Evolutionary conservation across 2,113 vertebrate genomes (phyloP), one percentile per base, ranked within the genome.

Genomic region (Beaufortia kweichowensis): DNA sequence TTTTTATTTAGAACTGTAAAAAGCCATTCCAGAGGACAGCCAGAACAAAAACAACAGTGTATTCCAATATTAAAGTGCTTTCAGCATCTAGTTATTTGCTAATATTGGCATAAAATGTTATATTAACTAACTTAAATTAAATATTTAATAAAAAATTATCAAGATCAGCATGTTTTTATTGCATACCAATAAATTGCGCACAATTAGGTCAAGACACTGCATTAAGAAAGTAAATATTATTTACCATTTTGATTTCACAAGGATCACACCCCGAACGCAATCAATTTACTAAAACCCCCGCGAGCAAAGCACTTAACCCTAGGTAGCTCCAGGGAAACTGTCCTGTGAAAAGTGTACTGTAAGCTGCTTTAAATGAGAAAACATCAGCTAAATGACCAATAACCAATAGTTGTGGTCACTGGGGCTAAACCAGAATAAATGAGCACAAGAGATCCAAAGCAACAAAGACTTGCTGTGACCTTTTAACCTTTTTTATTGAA

Each of bases 321-420:
- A 26, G 50, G 33, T 12, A 71, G 33, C 33, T 57, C 50, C 53
- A n/a, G 33, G 55, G 23, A 71, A n/a, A 57, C 33, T 17, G 69
- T 59, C 33, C 53, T 2, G 4, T 57, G 21, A 33, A 59, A 71
- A 59, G 55, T 57, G 33, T 41, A 41, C 53, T 11, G 69, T 59
- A 70, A 70, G 67, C 67, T 70, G n/a, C 69, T 59, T 71, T 56
- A 53, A 33, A 59, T 71, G 55, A 41, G 33, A 59, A 57, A 71
- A 71, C 69, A 59, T 59, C 53, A 59, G 33, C 23, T 71, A 41
- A 71, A 41, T 15, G n/a, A 41, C 23, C 53, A 57, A 71, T 57
- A 59, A 59, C 69, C 21, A 6, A 71, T 41, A 56, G 23, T 15
- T 71, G 33, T 24, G 31, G 50, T 59, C 53, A 71, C 53, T 28